A percentile compares a stretch with the other conserved stretches of the same genome.
Evolutionary conservation across 2,888 invertebrate species (phyloP).

Genomic region (Thysanoteuthis rhombus): DNA sequence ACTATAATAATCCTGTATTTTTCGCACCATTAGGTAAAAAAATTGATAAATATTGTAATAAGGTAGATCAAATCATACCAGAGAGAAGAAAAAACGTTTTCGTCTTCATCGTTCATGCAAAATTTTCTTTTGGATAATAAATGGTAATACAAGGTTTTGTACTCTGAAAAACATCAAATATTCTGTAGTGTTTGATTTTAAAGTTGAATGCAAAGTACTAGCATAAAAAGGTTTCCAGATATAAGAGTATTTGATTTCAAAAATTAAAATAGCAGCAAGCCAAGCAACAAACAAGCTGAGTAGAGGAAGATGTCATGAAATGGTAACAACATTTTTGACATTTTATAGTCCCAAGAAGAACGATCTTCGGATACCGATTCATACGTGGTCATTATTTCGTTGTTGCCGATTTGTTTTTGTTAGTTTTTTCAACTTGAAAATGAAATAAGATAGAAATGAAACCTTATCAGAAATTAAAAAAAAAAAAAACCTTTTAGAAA

Average conservation of each 20-base stretch:
- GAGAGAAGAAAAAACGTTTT: not conserved
- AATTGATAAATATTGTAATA: too few relatives aligned
- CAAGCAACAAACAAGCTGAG: not conserved
- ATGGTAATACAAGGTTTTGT: not conserved
- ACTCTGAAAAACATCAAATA: not conserved
- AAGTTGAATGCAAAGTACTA: not conserved
- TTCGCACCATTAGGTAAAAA: too few relatives aligned
- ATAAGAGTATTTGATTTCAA: not conserved
- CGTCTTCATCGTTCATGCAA: not conserved
- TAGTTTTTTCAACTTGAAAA: not conserved
- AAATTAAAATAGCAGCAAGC: not conserved
- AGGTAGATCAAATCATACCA: too few relatives aligned
- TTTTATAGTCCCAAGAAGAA: not conserved
- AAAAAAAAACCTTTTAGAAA: not conserved
- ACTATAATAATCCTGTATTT: too few relatives aligned
- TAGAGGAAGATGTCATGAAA: not conserved
- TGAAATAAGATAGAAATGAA: too few relatives aligned
- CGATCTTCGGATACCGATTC: too few relatives aligned
- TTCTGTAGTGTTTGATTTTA: not conserved
- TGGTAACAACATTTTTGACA: not conserved
- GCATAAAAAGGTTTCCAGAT: too few relatives aligned
- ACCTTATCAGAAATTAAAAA: not conserved
- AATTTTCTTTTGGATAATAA: not conserved
- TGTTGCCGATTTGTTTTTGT: too few relatives aligned
- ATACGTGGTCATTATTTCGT: not conserved